Evolutionary conservation across 2,113 vertebrate genomes (phyloP).

Genomic region (Alosa alosa): DNA sequence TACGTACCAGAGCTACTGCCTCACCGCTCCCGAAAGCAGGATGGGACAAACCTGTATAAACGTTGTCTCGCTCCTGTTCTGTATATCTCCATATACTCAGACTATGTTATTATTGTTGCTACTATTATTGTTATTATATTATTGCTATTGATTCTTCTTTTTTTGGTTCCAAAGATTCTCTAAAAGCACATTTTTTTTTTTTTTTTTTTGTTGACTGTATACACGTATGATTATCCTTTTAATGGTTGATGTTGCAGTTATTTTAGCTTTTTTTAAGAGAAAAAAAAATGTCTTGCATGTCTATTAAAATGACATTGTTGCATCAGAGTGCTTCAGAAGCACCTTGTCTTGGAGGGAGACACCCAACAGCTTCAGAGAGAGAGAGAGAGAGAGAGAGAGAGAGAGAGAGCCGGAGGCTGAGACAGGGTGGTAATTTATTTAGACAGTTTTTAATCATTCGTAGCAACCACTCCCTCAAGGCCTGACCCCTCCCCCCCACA

Average conservation of each 20-base stretch:
- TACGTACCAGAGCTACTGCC: slow-evolving; percentile 38
- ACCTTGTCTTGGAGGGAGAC: slow-evolving; percentile 5
- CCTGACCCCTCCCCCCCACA: neutral
- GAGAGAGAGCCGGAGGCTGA: neutral
- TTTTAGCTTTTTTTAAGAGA: slow-evolving; percentile 25
- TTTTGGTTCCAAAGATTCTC: slow-evolving; percentile 73
- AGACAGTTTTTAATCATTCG: slow-evolving; percentile 4
- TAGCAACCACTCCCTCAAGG: slow-evolving; percentile 18
- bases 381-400: no score
- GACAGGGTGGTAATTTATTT: slow-evolving; percentile 14
- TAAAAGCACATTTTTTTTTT: slow-evolving; percentile 64
- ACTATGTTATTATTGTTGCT: slow-evolving; percentile 38
- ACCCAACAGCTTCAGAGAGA: slow-evolving; percentile 13
- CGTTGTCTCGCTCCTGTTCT: slow-evolving; percentile 42
- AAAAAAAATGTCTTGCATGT: slow-evolving; percentile 30
- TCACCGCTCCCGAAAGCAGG: slow-evolving; percentile 32
- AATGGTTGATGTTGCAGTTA: slow-evolving; percentile 47
- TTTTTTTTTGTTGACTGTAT: slow-evolving; percentile 46
- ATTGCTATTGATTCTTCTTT: slow-evolving; percentile 53
- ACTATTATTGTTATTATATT: slow-evolving; percentile 49
- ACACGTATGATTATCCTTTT: slow-evolving; percentile 44
- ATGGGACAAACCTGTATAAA: slow-evolving; percentile 35
- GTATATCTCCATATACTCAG: slow-evolving; percentile 56
- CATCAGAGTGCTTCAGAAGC: slow-evolving; percentile 6
- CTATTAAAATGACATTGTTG: slow-evolving; percentile 42